Evolutionary conservation across 1,140 invertebrate species (phyloP).

Genomic region (Pseudomyrmex pallidus): DNA sequence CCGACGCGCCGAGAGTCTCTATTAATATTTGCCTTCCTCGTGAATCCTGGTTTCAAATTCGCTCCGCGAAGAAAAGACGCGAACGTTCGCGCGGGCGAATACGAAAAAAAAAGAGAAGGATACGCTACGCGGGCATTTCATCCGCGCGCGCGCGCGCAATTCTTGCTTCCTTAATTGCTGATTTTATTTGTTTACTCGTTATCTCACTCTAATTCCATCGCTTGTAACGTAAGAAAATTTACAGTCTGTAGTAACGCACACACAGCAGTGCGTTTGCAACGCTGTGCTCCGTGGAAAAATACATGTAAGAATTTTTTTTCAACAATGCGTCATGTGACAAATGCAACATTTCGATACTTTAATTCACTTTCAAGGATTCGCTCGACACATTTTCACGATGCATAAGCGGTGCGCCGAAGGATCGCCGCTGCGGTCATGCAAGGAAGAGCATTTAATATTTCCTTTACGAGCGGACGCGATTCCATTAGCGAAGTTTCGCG

Average conservation of each 20-base stretch:
- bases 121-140: not conserved
- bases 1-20: constrained; percentile 32
- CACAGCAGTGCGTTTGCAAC: constrained; percentile 2
- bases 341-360: too few relatives aligned
- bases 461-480: constrained; percentile 74
- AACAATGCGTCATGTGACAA: too few relatives aligned
- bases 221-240: constrained; percentile 38
- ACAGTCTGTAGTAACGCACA: constrained; percentile 2
- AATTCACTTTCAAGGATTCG: not conserved
- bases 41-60: constrained; percentile 48
- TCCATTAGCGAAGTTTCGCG: constrained; percentile 78
- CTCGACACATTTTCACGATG: not conserved
- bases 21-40: constrained; percentile 56
- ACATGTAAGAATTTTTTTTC: not conserved
- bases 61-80: constrained; percentile 37
- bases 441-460: constrained; percentile 75
- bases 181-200: constrained; percentile 28
- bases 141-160: constrained; percentile 22
- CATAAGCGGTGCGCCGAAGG: constrained; percentile 15
- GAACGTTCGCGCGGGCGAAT: constrained; percentile 31
- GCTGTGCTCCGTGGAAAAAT: not conserved
- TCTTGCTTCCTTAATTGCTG: constrained; percentile 49
- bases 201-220: constrained; percentile 44
- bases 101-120: not conserved
- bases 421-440: constrained; percentile 33